phyloP scores from a whole-genome alignment of 2,888 invertebrate genomes.

The Branchipolynoe longqiensis region DNA sequence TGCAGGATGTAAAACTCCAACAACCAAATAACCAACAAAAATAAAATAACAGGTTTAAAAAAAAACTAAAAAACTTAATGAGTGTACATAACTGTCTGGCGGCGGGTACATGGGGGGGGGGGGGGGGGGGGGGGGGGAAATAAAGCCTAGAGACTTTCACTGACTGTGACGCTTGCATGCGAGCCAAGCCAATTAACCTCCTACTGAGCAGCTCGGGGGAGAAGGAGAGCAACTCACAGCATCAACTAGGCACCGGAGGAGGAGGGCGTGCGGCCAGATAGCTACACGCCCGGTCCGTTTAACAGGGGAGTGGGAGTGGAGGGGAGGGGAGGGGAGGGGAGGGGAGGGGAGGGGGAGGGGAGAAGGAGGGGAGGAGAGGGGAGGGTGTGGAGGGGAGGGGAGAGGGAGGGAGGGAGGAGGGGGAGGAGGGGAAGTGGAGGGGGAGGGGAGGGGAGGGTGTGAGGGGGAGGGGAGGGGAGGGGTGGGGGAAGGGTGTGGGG shows the following conservation, averaged over 20 bases:
- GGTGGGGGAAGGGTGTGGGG: neutral
- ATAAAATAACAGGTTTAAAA: no score
- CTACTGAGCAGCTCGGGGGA: neutral
- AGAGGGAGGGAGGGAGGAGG: neutral
- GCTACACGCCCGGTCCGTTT: conserved; percentile 1
- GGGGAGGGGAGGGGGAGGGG: neutral
- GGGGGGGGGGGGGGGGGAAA: no score
- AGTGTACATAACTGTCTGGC: no score
- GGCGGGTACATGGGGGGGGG: no score
- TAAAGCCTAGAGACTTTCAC: no score
- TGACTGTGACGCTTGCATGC: no score
- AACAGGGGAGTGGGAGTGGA: conserved; percentile 4
- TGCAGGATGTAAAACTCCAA: no score
- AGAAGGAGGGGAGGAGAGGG: neutral
- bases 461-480: neutral
- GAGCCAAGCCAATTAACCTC: conserved; percentile 46
- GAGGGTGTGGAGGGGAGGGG: neutral
- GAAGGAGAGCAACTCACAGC: no score
- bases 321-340: neutral
- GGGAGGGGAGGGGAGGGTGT: neutral
- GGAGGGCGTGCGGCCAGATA: neutral
- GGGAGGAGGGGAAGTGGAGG: neutral
- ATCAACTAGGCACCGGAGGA: neutral
- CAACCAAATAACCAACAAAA: no score
- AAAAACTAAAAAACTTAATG: no score